Base-by-base conservation (phyloP, 2,797 vertebrate species). In the Karalla daura region DNA sequence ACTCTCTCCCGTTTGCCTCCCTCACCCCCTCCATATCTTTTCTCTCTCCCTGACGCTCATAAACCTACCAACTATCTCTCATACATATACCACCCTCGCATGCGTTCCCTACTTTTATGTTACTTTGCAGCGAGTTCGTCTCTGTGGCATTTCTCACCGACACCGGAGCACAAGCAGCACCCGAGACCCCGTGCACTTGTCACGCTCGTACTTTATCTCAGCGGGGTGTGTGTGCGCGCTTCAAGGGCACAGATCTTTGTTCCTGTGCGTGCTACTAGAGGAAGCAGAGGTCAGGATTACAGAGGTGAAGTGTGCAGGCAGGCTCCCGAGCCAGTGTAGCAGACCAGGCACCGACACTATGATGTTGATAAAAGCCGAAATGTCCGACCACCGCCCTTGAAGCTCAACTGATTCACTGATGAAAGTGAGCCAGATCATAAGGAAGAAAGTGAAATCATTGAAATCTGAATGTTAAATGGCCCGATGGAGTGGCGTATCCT, bases 111-210 rank as follows among this genome's bases (percentile, higher is more conserved):
- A 9, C 68, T 50, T 64, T 51, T n/a, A n/a, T n/a, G n/a, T n/a
- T n/a, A n/a, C 24, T 25, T 58, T 20, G 12, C 41, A 24, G 44
- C 25, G 27, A n/a, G 28, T 79, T 83, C 13, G 40, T 74, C 70
- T 51, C 44, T 13, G 18, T 47, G 50, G 56, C 49, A 51, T 70
- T 73, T 74, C 63, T 15, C 45, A 36, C 21, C 2, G 7, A 54
- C 69, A 23, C 30, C 36, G 43, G 41, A 37, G 70, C 54, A 32
- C 32, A 43, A 52, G 60, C 70, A 40, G 24, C 69, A 70, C 72
- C 74, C 41, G 76, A 80, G 66, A 80, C 76, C 50, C 53, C 1
- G 12, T 43, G 60, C 51, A 54, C 18, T 58, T 74, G 63, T 72
- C 17, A 8, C 9, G 41, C 55, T 74, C 40, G 20, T 55, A 30